A percentile compares a stretch with the other conserved stretches of the same genome.
Evolutionary conservation across 2,888 invertebrate species (phyloP).

Genomic region (Drosophila pseudotalamancana): DNA sequence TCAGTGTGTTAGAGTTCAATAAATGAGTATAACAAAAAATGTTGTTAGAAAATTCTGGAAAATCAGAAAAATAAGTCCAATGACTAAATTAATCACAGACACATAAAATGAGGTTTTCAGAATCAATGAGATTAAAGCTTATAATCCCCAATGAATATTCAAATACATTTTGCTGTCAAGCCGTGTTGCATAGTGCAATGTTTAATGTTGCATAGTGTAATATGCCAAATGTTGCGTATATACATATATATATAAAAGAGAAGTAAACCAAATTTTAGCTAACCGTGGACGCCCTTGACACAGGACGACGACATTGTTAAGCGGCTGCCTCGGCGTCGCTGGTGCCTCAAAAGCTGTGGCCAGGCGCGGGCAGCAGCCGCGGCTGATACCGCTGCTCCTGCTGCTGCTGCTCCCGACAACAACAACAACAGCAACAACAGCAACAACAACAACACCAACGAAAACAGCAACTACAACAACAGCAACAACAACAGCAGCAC

Average conservation of each 20-base stretch:
- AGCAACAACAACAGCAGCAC: slow-evolving; percentile 15
- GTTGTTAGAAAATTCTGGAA: too few relatives aligned
- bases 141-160: too few relatives aligned
- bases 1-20: too few relatives aligned
- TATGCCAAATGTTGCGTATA: slow-evolving; percentile 59
- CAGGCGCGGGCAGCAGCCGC: slow-evolving; percentile 62
- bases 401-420: slow-evolving; percentile 27
- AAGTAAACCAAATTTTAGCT: background rate
- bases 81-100: too few relatives aligned
- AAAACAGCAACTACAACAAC: slow-evolving; percentile 6
- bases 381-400: slow-evolving; percentile 56
- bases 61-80: too few relatives aligned
- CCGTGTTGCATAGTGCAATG: too few relatives aligned
- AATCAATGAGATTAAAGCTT: too few relatives aligned
- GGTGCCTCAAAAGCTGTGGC: slow-evolving; percentile 67
- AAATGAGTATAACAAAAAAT: too few relatives aligned
- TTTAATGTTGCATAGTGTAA: slow-evolving; percentile 26
- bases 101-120: too few relatives aligned
- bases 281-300: slow-evolving; percentile 45
- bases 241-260: slow-evolving; percentile 11
- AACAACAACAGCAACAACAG: slow-evolving; percentile 1
- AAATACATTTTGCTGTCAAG: too few relatives aligned
- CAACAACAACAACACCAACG: background rate
- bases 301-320: slow-evolving; percentile 72
- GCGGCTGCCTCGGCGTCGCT: slow-evolving; percentile 75